Evolutionary conservation across 2,797 vertebrate species (phyloP), one percentile per base, ranked within the genome.

Genomic region (Siniperca undulata): DNA sequence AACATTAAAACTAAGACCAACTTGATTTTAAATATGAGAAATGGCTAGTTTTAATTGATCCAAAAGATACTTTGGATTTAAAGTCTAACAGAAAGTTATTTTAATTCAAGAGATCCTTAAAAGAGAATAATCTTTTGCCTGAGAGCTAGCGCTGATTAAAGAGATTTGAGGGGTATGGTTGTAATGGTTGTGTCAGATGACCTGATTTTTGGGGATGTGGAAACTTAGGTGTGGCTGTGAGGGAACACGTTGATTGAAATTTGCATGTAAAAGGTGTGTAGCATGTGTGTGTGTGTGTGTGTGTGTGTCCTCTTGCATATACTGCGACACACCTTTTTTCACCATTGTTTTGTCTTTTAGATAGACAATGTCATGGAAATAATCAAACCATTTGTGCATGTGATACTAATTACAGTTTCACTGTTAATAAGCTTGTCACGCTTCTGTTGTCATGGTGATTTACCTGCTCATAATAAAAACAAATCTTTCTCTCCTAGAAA

Each of bases 401-500:
- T 30, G 1, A 69, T 60, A 50, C 60, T 73, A 75, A 81, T 79
- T 70, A 62, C 20, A 67, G 55, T 79, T 69, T 56, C 1, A 34
- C 14, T 42, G 12, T 55, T 27, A 42, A 72, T 42, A 16, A 22
- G 42, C 8, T 24, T 14, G 20, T 74, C 44, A 70, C 1, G 24
- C n/a, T 34, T 59, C 12, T 36, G 55, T 75, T 72, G 81, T 60
- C 30, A 50, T 46, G 36, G 62, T 0, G 34, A 71, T 27, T 53
- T n/a, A 80, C 24, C 3, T 9, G 9, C n/a, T 56, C 16, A 52
- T 30, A 52, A 65, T 72, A 44, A 20, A 67, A 75, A 65, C 50
- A 60, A 24, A 42, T n/a, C 27, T 6, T 2, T 9, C 30, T 48
- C 12, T 60, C 10, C 6, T 12, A n/a, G 48, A 2, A 55, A 48